Percentiles rank a stretch among this genome's conserved stretches.
Conservation (phyloP, 64 coral and sea anemone genomes). For the Catalaphyllia jardinei region DNA sequence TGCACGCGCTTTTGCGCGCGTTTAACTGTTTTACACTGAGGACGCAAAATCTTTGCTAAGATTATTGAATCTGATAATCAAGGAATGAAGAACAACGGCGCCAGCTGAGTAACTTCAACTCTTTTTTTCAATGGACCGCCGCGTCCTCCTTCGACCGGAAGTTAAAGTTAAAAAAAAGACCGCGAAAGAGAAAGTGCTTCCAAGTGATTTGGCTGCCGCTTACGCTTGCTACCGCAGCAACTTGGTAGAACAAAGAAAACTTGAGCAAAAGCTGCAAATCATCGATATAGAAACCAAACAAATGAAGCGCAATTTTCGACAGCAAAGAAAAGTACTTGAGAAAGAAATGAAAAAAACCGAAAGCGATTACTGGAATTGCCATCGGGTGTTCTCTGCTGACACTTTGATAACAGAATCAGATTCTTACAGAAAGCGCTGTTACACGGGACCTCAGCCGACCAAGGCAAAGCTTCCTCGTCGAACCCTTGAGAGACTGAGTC, state of each 20-base stretch:
- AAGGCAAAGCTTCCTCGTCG: constrained; percentile 37
- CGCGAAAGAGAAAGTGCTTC: neutral
- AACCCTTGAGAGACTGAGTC: constrained; percentile 7
- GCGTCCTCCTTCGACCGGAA: neutral
- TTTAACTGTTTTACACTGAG: too few species aligned
- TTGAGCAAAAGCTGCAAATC: neutral
- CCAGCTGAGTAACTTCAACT: neutral
- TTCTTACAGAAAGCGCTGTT: neutral
- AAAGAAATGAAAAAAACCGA: constrained; percentile 20
- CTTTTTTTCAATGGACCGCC: neutral
- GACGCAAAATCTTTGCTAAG: neutral
- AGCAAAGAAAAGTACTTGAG: neutral
- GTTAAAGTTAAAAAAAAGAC: neutral
- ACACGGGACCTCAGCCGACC: constrained; percentile 5
- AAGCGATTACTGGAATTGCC: constrained; percentile 2
- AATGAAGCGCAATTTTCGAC: constrained; percentile 9
- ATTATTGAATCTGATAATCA: neutral
- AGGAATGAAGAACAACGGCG: neutral
- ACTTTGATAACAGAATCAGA: constrained; percentile 27
- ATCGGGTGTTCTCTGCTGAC: constrained; percentile 19
- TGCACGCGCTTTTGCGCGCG: too few species aligned
- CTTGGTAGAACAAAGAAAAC: constrained; percentile 19
- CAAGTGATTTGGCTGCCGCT: constrained; percentile 11
- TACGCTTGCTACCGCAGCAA: neutral
- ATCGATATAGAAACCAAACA: constrained; percentile 26